Conservation (phyloP, 2,797 vertebrate species). For the Sebastiscus albofasciatus region DNA sequence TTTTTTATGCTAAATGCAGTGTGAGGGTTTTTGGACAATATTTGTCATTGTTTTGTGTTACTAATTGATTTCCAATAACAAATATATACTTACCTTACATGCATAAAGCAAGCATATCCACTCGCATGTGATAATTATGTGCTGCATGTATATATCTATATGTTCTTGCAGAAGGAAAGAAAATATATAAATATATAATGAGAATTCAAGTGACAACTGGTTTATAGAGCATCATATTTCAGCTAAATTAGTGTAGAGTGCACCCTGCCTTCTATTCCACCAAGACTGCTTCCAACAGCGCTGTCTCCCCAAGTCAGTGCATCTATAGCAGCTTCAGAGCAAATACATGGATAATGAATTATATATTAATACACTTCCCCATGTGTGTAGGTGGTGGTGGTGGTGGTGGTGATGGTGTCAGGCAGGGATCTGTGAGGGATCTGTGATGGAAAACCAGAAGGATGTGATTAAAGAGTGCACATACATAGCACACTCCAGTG, state of each 20-base stretch:
- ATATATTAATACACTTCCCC: constrained; percentile 50
- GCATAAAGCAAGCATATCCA: too few relatives aligned
- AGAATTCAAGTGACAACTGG: neutral
- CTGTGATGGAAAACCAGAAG: constrained; percentile 39
- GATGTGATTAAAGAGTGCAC: constrained; percentile 34
- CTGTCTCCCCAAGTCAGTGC: neutral
- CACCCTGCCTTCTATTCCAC: neutral
- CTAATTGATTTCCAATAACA: too few relatives aligned
- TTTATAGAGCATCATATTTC: constrained; percentile 1
- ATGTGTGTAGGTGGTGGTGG: constrained; percentile 24
- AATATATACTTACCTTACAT: neutral
- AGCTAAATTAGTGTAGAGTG: constrained; percentile 32
- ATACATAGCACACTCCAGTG: constrained; percentile 6
- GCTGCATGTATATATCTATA: neutral
- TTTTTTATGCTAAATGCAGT: too few relatives aligned
- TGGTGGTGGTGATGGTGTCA: neutral
- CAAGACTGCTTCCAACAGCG: constrained; percentile 4
- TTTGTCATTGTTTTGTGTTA: too few relatives aligned
- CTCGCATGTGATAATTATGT: too few relatives aligned
- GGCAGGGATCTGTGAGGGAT: constrained; percentile 20
- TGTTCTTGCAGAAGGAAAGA: neutral
- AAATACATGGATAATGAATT: constrained; percentile 43
- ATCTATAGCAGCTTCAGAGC: constrained; percentile 38
- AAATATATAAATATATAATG: neutral
- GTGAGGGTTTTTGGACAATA: too few relatives aligned